Conservation (phyloP, 2,113 vertebrate genomes). For the Orthonyx spaldingii region DNA sequence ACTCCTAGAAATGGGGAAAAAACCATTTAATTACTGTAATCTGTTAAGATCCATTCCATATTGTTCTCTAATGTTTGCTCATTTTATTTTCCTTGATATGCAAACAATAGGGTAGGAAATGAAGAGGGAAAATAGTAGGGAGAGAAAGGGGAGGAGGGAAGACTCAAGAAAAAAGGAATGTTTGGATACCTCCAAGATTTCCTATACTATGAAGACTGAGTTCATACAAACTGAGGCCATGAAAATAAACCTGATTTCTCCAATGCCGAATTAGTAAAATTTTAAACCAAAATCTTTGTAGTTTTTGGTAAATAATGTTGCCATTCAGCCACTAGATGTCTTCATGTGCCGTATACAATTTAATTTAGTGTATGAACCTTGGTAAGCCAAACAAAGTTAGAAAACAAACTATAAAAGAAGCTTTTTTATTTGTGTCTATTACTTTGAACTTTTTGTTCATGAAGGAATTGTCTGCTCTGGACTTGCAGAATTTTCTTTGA, state of each 20-base stretch:
- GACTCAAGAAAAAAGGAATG: background rate
- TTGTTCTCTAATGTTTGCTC: background rate
- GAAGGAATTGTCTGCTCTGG: background rate
- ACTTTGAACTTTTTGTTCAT: background rate
- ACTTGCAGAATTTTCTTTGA: background rate
- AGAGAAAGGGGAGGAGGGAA: background rate
- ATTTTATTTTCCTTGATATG: background rate
- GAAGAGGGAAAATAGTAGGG: background rate
- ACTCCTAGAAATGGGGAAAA: background rate
- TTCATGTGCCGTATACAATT: background rate
- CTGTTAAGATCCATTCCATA: background rate
- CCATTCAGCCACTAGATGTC: constrained; percentile 30
- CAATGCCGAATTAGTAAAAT: background rate
- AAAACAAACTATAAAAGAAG: background rate
- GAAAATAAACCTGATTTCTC: background rate
- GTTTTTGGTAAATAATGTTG: background rate
- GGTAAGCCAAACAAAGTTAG: background rate
- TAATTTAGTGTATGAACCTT: background rate
- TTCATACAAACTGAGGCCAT: background rate
- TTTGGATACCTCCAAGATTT: background rate
- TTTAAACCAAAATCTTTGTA: background rate
- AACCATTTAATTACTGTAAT: background rate
- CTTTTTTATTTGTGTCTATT: background rate
- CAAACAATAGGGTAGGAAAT: background rate
- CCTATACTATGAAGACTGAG: background rate